phyloP scores from a whole-genome alignment of 2,888 invertebrate species.

The Perdita meconis region DNA sequence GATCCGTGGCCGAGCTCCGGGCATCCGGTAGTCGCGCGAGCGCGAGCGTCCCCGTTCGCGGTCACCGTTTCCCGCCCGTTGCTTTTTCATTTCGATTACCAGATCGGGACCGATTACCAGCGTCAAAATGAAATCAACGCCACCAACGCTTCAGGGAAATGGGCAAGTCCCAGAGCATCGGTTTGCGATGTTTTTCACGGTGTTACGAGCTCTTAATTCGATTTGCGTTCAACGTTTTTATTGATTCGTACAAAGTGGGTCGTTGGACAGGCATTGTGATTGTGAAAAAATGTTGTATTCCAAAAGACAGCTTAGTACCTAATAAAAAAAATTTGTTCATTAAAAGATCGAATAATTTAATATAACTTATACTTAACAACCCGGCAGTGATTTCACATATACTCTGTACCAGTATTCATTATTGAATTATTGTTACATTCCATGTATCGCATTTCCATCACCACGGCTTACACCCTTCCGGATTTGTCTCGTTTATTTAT shows the following conservation, averaged over 20 bases:
- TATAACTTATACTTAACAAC: too few relatives aligned
- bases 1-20: conserved; percentile 77
- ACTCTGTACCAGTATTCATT: too few relatives aligned
- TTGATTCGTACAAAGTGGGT: not conserved
- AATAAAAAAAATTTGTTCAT: too few relatives aligned
- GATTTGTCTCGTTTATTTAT: too few relatives aligned
- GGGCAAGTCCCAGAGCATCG: not conserved
- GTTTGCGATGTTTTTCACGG: not conserved
- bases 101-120: conserved; percentile 27
- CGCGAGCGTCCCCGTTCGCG: conserved; percentile 65
- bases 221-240: not conserved
- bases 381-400: too few relatives aligned
- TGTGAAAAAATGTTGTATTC: too few relatives aligned
- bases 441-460: too few relatives aligned
- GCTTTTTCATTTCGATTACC: conserved; percentile 69
- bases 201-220: not conserved
- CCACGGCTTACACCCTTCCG: too few relatives aligned
- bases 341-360: too few relatives aligned
- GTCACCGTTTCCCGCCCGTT: conserved; percentile 53
- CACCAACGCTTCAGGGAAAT: conserved; percentile 1
- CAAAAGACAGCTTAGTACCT: too few relatives aligned
- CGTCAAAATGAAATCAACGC: conserved; percentile 30
- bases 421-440: too few relatives aligned
- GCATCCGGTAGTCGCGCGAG: conserved; percentile 78
- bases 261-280: too few relatives aligned